Base-by-base conservation (phyloP, 2,113 vertebrate species). In the Gallinago undulata region DNA sequence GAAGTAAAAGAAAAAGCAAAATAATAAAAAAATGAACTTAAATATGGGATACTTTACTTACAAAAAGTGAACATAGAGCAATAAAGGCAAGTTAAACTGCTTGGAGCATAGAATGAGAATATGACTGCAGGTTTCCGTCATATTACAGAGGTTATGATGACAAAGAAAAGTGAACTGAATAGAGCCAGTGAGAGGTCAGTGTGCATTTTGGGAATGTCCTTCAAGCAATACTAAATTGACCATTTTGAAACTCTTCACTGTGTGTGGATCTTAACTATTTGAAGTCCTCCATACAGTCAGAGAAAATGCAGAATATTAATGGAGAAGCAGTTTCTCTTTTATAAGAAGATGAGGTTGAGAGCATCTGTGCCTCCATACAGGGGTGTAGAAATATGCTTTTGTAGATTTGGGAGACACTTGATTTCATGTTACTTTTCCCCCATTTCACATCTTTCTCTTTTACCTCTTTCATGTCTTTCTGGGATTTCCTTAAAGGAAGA, bases 31-130 rank as follows among this genome's bases (percentile, higher is more conserved):
- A 97, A 97, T 93, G 73, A 96, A 97, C 97, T 98, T 96, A 97
- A 98, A 97, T 98, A 98, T 97, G 95, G 57, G 97, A 96, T 98
- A 95, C 96, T 97, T 98, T 97, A 96, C 97, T 98, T 97, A 95
- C 95, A 97, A 98, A 98, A 98, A 97, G 92, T 87, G 94, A 98
- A 98, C 96, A 91, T 94, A 97, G 87, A 94, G 89, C 91, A 96
- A 96, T 95, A 96, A 90, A 97, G 90, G 91, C 68, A 92, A 96
- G 55, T 19, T 80, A 62, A 94, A 86, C 68, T 78, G 31, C 59
- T 78, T 81, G 75, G 31, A 82, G 64, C 41, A 31, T 22, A 41
- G 89, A 93, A 95, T 85, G 56, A 90, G 64, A 70, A 35, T 59
- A 77, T n/a, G 67, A 47, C 56, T 63, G 45, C 37, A 23, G 23